Evolutionary conservation across 2,888 invertebrate species (phyloP), one percentile per base, ranked within the genome.

Genomic region (Oxyteleia sp.): DNA sequence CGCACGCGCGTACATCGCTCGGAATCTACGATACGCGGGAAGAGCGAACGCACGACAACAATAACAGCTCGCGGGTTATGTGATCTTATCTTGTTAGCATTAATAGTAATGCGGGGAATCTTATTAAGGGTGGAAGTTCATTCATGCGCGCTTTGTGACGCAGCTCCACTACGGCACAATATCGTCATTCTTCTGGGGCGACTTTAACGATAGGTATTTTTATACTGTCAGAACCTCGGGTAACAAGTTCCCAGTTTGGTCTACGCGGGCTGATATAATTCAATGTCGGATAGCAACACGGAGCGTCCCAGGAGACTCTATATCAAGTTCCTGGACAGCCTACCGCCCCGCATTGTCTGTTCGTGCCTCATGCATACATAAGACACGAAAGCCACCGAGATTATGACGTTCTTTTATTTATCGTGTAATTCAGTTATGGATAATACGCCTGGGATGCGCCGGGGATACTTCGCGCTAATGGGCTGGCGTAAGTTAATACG

Each of bases 371-470:
- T 88, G 87, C 88, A 86, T 88, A 88, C 86, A 84, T 87, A 89
- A 90, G 88, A 86, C 84, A 83, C 84, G 66, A 59, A 82, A 79
- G 69, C 84, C 86, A 85, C 87, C 69, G 86, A 88, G 89, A 91
- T 91, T 90, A 89, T 87, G 87, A 87, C 84, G 84, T 88, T 90
- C 88, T 89, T 90, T 91, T 91, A 92, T 92, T 91, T 91, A 91
- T 91, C 87, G 84, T 68, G 82, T 86, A 85, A 88, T 88, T 85
- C 84, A 85, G 88, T 89, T 90, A 89, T 87, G 86, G 88, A 91
- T 87, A 89, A 88, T 85, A 89, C 89, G 79, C 88, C 53, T 86
- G 90, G 89, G 89, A 88, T 85, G 85, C 63, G 82, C 20, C 51
- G 53, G 41, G 71, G 74, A 82, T 83, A 82, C 69, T 79, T 78